phyloP scores from a whole-genome alignment of 2,113 vertebrate species.

The Spheniscus mendiculus region DNA sequence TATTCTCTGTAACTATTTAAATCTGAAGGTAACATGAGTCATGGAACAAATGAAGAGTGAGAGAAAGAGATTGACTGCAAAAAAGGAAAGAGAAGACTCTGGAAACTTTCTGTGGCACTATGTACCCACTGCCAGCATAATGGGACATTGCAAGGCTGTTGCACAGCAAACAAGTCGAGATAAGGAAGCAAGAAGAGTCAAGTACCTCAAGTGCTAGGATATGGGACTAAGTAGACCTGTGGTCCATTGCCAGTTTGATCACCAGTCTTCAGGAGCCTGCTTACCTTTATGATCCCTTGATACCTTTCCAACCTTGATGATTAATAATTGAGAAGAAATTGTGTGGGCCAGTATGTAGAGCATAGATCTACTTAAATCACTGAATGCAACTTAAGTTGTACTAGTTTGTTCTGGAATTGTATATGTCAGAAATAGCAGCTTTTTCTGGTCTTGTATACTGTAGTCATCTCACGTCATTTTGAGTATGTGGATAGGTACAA shows the following conservation, averaged over 20 bases:
- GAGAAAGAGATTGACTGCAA: neutral
- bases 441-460: too few species aligned
- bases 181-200: neutral
- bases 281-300: neutral
- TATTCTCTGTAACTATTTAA: neutral
- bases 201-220: neutral
- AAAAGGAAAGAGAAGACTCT: neutral
- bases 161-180: neutral
- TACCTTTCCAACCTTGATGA: neutral
- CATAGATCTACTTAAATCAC: neutral
- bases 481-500: neutral
- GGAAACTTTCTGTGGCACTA: neutral
- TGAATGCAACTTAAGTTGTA: neutral
- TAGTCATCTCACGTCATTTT: neutral
- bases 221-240: neutral
- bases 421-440: neutral
- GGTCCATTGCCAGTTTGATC: neutral
- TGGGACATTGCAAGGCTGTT: neutral
- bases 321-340: neutral
- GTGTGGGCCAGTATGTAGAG: neutral
- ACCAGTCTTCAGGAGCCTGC: neutral
- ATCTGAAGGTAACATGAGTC: neutral
- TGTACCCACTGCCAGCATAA: neutral
- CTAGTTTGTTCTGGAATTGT: neutral
- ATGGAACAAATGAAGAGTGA: neutral